These are phyloP conservation scores for Anser brachyrhynchus DNA, from an alignment of 2,113 vertebrate genomes.

Conservation along the genomic window DNA sequence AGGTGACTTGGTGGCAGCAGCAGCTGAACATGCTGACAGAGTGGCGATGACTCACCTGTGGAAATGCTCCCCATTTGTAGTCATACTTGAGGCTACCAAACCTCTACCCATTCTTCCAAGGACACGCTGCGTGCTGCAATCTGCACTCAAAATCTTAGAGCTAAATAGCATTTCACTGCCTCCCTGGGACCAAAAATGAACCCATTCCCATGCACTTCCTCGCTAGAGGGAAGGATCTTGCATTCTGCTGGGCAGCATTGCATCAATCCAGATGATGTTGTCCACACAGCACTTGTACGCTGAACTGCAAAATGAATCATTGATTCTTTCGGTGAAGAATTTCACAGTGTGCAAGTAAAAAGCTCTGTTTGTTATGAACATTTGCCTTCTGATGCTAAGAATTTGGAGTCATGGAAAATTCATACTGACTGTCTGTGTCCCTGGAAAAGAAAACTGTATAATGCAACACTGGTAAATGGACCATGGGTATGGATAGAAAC, in stretches of 20 bases:
- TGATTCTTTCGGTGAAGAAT: not conserved
- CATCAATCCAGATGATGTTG: not conserved
- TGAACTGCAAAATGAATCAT: not conserved
- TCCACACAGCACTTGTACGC: not conserved
- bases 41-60: not conserved
- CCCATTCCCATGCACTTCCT: not conserved
- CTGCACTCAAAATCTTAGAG: not conserved
- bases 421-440: not conserved
- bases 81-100: not conserved
- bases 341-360: not conserved
- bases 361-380: not conserved
- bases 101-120: not conserved
- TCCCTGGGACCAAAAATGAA: not conserved
- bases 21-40: not conserved
- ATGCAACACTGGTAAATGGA: not conserved
- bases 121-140: accelerated
- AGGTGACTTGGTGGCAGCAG: not conserved
- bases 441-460: not conserved
- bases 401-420: not conserved
- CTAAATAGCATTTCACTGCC: not conserved
- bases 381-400: not conserved
- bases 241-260: not conserved
- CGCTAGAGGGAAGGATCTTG: not conserved
- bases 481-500: not conserved
- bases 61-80: not conserved